These are phyloP conservation scores for Stercorarius parasiticus DNA, from an alignment of 2,113 vertebrate species.

Conservation along the genomic window DNA sequence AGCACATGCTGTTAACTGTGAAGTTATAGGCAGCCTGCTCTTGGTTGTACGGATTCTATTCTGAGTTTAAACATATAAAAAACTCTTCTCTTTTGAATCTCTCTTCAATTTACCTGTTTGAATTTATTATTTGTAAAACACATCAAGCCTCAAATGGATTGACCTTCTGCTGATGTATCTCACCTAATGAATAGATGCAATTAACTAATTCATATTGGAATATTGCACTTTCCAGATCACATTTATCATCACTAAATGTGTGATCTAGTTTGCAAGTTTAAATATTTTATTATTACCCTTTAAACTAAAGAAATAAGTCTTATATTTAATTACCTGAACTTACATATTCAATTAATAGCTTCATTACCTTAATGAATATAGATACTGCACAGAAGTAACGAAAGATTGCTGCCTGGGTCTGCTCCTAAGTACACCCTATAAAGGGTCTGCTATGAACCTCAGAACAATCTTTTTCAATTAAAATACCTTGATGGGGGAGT, in stretches of 20 bases:
- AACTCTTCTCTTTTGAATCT: neutral
- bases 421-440: neutral
- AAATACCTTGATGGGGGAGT: neutral
- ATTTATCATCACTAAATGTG: slow-evolving; percentile 78
- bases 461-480: neutral
- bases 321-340: slow-evolving; percentile 78
- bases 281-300: slow-evolving; percentile 86
- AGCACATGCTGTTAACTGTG: accelerated
- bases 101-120: slow-evolving; percentile 61
- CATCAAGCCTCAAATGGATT: slow-evolving; percentile 70
- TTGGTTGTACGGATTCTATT: neutral
- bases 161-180: slow-evolving; percentile 79
- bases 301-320: slow-evolving; percentile 79
- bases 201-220: slow-evolving; percentile 76
- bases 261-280: slow-evolving; percentile 71
- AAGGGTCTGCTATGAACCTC: neutral
- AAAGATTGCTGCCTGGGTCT: slow-evolving; percentile 20
- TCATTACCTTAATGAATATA: slow-evolving; percentile 78
- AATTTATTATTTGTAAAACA: slow-evolving; percentile 77
- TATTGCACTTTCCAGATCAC: slow-evolving; percentile 71
- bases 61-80: neutral
- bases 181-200: slow-evolving; percentile 77
- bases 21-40: accelerated
- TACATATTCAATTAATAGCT: slow-evolving; percentile 81
- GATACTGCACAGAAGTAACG: neutral